phyloP scores from a whole-genome alignment of 1,140 invertebrate species.

The Euglossa dilemma region DNA sequence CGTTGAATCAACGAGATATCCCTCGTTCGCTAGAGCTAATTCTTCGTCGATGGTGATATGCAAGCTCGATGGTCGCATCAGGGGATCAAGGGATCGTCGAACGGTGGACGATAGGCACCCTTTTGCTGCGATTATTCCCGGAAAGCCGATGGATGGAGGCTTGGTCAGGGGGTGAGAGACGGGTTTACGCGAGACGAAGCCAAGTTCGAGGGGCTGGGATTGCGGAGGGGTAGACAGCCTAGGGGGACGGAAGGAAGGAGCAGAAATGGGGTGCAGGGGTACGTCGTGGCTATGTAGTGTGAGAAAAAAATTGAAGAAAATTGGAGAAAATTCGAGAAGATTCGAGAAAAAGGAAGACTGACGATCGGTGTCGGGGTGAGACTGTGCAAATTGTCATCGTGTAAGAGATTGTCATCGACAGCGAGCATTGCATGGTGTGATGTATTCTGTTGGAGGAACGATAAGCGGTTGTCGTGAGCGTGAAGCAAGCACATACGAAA shows the following conservation, averaged over 20 bases:
- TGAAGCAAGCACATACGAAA: constrained; percentile 19
- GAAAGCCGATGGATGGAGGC: neutral
- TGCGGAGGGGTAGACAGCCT: neutral
- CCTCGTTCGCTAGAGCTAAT: neutral
- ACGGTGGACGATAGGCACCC: neutral
- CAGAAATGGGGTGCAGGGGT: neutral
- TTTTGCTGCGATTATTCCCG: neutral
- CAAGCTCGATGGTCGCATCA: constrained; percentile 28
- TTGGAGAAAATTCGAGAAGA: too few species aligned
- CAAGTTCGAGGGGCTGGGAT: too few species aligned
- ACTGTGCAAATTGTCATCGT: constrained; percentile 37
- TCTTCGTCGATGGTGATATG: neutral
- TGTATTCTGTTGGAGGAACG: neutral
- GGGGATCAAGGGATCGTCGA: neutral
- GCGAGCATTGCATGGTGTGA: constrained; percentile 8
- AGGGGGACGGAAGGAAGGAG: neutral
- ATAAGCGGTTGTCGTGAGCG: neutral
- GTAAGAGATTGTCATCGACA: constrained; percentile 11
- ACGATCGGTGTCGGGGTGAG: neutral
- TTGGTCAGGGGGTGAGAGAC: neutral
- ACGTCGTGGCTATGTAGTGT: too few species aligned
- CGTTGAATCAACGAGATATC: neutral
- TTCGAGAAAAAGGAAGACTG: too few species aligned
- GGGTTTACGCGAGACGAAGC: neutral
- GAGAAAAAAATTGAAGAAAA: too few species aligned